These are phyloP conservation scores for Spicauda simplicius DNA, from an alignment of 2,888 invertebrate genomes.

Conservation along the genomic window DNA sequence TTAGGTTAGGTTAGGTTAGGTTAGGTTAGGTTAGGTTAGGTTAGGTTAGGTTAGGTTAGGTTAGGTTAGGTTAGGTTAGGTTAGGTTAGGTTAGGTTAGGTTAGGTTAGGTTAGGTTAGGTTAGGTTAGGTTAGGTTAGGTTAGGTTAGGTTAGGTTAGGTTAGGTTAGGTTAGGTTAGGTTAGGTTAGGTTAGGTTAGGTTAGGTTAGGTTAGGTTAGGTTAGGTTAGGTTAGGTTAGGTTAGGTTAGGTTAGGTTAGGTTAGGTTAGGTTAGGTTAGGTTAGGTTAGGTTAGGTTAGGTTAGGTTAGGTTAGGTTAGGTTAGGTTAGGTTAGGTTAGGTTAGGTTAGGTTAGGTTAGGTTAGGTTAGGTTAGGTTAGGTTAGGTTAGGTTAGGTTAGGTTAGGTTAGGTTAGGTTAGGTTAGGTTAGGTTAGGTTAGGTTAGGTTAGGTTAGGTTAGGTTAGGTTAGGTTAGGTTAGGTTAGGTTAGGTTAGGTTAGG, in stretches of 20 bases:
- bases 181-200: slow-evolving; percentile 32
- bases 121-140: slow-evolving; percentile 37
- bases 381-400: slow-evolving; percentile 44
- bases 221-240: slow-evolving; percentile 37
- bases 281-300: slow-evolving; percentile 39
- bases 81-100: slow-evolving; percentile 39
- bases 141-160: slow-evolving; percentile 36
- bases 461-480: slow-evolving; percentile 43
- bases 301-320: slow-evolving; percentile 42
- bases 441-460: slow-evolving; percentile 43
- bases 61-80: slow-evolving; percentile 40
- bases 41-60: slow-evolving; percentile 40
- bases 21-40: slow-evolving; percentile 37
- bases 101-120: slow-evolving; percentile 38
- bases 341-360: slow-evolving; percentile 43
- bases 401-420: slow-evolving; percentile 45
- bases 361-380: slow-evolving; percentile 44
- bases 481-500: slow-evolving; percentile 43
- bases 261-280: slow-evolving; percentile 32
- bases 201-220: slow-evolving; percentile 38
- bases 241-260: slow-evolving; percentile 34
- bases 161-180: slow-evolving; percentile 36
- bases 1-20: slow-evolving; percentile 35
- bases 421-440: slow-evolving; percentile 41
- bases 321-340: slow-evolving; percentile 45